Evolutionary conservation across 2,797 vertebrate species (phyloP), one percentile per base, ranked within the genome.

Genomic region (Lemur catta): DNA sequence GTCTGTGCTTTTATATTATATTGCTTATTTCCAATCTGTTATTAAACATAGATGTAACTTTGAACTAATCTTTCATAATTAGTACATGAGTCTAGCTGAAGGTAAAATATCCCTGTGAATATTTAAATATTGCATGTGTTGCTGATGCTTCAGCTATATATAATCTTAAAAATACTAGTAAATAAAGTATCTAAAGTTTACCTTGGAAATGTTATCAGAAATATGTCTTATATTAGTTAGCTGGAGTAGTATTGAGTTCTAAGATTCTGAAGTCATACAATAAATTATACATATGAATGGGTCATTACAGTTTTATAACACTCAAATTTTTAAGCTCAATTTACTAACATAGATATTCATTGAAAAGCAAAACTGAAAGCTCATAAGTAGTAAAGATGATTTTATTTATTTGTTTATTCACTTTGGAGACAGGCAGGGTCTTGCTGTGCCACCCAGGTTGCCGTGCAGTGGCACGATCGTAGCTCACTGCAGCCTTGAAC

Each of bases 21-120:
- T 74, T 65, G 3, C 5, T 97, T 38, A 78, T 65, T 97, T 97
- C 84, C 38, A 78, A 38, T 93, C 48, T 59, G 88, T 84, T 38
- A 90, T 94, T 97, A 98, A 97, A 93, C 24, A 92, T 85, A 93
- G 90, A 90, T 5, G 1, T 81, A 97, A 96, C 41, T 97, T 13
- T 87, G 93, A 97, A 93, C 98, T 97, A 96, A 96, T 95, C 65
- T 96, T 98, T 97, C 35, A 86, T 93, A 97, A 75, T 33, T 97
- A 93, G 76, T 67, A 71, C 6, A 89, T 55, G 22, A 91, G 35
- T 80, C 75, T 41, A 96, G 48, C 57, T 95, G 91, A 94, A 98
- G 81, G 84, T 50, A 75, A 52, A 80, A 48, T 41, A 96, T 92
- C 20, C 38, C 92, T 15, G 28, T 97, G 80, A 96, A 96, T 93